Evolutionary conservation across 2,888 invertebrate species (phyloP).

Genomic region (Exephanes ischioxanthus): DNA sequence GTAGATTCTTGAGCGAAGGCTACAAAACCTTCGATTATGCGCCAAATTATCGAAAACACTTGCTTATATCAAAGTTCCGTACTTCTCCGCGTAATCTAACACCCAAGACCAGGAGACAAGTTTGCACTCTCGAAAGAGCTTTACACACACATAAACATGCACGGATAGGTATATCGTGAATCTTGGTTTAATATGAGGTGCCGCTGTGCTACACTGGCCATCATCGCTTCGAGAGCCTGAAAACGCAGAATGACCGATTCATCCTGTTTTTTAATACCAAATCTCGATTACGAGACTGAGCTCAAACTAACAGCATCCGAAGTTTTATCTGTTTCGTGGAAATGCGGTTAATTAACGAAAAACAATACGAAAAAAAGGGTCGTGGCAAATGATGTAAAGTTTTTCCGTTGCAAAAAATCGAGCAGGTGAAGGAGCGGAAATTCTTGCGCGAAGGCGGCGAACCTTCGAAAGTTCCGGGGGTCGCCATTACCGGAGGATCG

Average conservation of each 20-base stretch:
- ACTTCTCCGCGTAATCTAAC: not conserved
- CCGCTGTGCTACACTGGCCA: not conserved
- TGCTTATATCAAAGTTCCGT: not conserved
- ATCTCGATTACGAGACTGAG: too few species aligned
- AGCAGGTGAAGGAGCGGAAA: constrained; percentile 83
- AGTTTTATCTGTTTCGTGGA: not conserved
- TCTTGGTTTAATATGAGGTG: not conserved
- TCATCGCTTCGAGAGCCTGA: not conserved
- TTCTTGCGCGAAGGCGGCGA: constrained; percentile 74
- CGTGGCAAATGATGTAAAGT: not conserved
- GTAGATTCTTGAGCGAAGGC: constrained; percentile 75
- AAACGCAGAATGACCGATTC: not conserved
- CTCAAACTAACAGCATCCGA: too few species aligned
- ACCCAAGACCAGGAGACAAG: constrained; percentile 1
- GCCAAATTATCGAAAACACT: not conserved
- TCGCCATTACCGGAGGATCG: constrained; percentile 74
- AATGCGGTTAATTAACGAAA: not conserved
- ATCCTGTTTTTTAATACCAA: not conserved
- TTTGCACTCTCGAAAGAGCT: not conserved
- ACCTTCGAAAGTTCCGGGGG: constrained; percentile 73
- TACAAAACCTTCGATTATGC: constrained; percentile 68
- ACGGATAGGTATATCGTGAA: not conserved
- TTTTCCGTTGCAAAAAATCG: constrained; percentile 63
- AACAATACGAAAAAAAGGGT: not conserved
- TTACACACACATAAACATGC: not conserved